phyloP scores from a whole-genome alignment of 2,888 invertebrate species.

The Acanthosepion pharaonis region DNA sequence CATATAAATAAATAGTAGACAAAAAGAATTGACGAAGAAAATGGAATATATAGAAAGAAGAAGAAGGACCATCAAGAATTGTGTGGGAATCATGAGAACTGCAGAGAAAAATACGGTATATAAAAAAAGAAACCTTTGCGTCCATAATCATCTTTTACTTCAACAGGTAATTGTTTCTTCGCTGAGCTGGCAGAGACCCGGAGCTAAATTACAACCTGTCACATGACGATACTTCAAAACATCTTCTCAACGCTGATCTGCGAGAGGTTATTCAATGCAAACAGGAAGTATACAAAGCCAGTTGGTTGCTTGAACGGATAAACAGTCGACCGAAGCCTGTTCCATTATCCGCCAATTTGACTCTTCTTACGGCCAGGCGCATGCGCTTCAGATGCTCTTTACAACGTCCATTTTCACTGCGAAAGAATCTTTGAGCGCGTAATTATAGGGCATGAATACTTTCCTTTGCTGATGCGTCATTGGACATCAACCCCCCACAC shows the following conservation, averaged over 20 bases:
- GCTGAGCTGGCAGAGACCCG: background rate
- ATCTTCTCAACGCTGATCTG: background rate
- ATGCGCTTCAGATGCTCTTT: background rate
- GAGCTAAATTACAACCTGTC: background rate
- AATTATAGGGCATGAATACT: background rate
- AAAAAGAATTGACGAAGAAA: no score
- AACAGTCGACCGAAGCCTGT: background rate
- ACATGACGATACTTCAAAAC: background rate
- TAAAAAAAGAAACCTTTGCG: background rate
- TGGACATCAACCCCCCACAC: no score
- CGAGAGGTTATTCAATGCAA: background rate
- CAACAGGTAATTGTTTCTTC: background rate
- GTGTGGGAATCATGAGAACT: background rate
- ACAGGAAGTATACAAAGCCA: background rate
- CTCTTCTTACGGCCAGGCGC: background rate
- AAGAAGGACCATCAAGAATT: background rate
- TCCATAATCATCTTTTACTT: background rate
- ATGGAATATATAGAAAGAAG: no score
- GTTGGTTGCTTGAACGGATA: background rate
- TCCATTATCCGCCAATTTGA: background rate
- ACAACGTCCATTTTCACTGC: background rate
- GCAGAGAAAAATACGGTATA: background rate
- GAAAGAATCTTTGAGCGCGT: background rate
- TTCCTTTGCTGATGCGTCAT: background rate
- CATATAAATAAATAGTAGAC: no score